phyloP scores from a whole-genome alignment of 2,888 invertebrate genomes.

The Agrotis exclamationis region DNA sequence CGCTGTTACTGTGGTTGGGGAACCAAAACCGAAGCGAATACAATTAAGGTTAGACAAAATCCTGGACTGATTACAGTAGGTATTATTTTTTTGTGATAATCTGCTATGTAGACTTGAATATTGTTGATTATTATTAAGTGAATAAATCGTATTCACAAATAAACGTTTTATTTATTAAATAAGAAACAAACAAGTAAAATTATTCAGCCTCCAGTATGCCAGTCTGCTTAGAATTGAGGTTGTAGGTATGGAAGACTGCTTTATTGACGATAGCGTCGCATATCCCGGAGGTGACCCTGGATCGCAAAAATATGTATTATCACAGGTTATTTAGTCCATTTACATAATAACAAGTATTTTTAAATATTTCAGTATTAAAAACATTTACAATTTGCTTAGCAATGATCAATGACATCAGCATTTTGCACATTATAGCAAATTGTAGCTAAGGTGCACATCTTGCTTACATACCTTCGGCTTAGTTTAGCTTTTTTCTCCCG shows the following conservation, averaged over 20 bases:
- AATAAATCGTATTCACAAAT: slow-evolving; percentile 27
- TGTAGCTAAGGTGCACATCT: not conserved
- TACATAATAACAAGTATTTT: too few relatives aligned
- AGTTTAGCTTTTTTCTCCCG: slow-evolving; percentile 73
- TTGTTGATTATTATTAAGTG: slow-evolving; percentile 39
- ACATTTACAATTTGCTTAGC: too few relatives aligned
- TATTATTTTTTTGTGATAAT: slow-evolving; percentile 51
- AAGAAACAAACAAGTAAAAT: slow-evolving; percentile 30
- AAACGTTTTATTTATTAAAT: slow-evolving; percentile 51
- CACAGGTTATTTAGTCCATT: not conserved
- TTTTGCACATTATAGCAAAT: too few relatives aligned
- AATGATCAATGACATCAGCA: too few relatives aligned
- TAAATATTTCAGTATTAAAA: too few relatives aligned
- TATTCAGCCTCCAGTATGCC: slow-evolving; percentile 81
- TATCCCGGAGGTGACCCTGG: slow-evolving; percentile 87
- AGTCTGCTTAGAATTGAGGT: slow-evolving; percentile 77
- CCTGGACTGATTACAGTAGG: slow-evolving; percentile 74
- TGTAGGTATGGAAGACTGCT: slow-evolving; percentile 83
- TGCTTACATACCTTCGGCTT: slow-evolving; percentile 81
- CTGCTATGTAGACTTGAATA: slow-evolving; percentile 41
- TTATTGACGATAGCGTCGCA: slow-evolving; percentile 89
- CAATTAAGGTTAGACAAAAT: slow-evolving; percentile 88
- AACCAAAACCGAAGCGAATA: slow-evolving; percentile 92
- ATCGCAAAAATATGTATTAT: slow-evolving; percentile 40
- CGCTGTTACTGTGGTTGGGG: slow-evolving; percentile 91